Conservation (phyloP, 23 tunicate genomes). For the Ciona savignyi region DNA sequence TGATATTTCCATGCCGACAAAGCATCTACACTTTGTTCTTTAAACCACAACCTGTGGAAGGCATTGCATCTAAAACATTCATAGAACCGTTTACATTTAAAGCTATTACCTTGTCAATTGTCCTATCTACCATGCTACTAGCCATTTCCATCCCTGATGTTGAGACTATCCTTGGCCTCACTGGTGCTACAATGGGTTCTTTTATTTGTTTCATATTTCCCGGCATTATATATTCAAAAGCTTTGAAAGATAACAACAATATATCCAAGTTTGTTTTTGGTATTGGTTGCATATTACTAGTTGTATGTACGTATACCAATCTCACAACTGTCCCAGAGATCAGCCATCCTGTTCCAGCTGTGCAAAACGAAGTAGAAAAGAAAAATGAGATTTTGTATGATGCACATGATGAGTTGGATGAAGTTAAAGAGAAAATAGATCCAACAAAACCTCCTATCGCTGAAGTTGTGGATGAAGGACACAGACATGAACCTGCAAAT, state of each 20-base stretch:
- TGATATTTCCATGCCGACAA: conserved; percentile 94
- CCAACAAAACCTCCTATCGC: conserved; percentile 48
- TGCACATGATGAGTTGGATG: not conserved
- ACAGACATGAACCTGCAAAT: conserved; percentile 88
- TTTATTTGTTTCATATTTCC: conserved; percentile 92
- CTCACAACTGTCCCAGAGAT: conserved; percentile 7
- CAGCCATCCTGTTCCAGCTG: conserved; percentile 9
- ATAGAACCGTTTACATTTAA: conserved; percentile 92
- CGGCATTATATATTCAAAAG: conserved; percentile 70
- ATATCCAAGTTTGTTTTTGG: conserved; percentile 77
- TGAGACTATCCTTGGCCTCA: conserved; percentile 83
- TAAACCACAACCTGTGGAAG: conserved; percentile 65
- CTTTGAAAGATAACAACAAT: conserved; percentile 29
- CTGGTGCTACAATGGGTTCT: conserved; percentile 99
- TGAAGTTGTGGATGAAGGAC: conserved; percentile 47
- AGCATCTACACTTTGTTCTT: conserved; percentile 85
- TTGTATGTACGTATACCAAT: conserved; percentile 87
- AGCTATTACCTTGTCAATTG: conserved; percentile 79
- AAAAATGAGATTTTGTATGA: not conserved
- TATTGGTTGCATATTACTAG: conserved; percentile 70
- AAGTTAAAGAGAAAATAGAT: not conserved
- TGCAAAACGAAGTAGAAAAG: not conserved
- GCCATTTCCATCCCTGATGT: conserved; percentile 91
- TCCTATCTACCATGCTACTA: conserved; percentile 74
- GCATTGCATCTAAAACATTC: conserved; percentile 61